These are phyloP conservation scores for Poecile atricapillus DNA, from an alignment of 2,113 vertebrate species.

Conservation along the genomic window DNA sequence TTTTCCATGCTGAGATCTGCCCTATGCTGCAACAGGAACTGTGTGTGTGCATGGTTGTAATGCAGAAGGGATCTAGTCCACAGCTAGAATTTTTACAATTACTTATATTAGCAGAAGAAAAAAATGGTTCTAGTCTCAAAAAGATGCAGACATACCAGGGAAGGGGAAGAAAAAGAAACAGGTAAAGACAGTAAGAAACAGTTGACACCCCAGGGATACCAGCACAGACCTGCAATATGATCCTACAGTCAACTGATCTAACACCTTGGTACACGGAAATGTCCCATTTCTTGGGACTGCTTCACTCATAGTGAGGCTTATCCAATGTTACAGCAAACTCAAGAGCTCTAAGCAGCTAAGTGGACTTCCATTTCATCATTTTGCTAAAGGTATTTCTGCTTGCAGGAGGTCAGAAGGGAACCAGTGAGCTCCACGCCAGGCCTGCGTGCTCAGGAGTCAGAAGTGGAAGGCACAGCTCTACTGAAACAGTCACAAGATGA, in stretches of 20 bases:
- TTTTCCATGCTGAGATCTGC: background rate
- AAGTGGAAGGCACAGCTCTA: background rate
- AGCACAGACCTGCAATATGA: background rate
- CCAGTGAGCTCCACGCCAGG: background rate
- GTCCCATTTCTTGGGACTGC: background rate
- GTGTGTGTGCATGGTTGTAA: background rate
- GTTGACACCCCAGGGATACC: background rate
- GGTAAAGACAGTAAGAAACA: background rate
- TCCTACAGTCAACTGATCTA: background rate
- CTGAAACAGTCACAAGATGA: background rate
- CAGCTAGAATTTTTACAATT: background rate
- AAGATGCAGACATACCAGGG: background rate
- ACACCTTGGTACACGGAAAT: background rate
- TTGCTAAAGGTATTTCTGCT: background rate
- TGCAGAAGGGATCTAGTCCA: background rate
- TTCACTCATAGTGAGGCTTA: background rate
- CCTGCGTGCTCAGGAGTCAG: background rate
- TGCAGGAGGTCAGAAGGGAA: background rate
- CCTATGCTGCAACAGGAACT: background rate
- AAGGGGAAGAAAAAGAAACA: background rate
- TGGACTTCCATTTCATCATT: background rate
- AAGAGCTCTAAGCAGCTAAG: background rate
- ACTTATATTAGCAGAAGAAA: background rate
- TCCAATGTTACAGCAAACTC: background rate
- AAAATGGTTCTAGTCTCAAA: background rate